Conservation (phyloP, 2,113 vertebrate genomes). For the Kryptolebias marmoratus region DNA sequence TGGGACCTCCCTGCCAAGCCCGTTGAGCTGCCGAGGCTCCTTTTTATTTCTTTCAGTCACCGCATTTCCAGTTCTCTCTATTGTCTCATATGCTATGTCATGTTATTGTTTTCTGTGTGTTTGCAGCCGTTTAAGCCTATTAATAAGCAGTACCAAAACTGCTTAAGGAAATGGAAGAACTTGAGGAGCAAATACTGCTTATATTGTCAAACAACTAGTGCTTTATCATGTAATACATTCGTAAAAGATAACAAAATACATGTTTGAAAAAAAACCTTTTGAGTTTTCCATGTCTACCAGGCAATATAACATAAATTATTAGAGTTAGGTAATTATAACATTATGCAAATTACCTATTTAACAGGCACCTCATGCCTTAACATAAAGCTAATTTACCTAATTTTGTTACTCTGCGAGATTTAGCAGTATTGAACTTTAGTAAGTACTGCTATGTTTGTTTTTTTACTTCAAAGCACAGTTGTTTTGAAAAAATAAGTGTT, state of each 20-base stretch:
- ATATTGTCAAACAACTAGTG: no score
- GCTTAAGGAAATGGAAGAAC: neutral
- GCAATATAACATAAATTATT: no score
- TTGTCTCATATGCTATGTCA: constrained; percentile 21
- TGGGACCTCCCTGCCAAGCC: constrained; percentile 61
- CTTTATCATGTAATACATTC: no score
- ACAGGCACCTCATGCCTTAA: neutral
- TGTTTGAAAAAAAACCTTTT: no score
- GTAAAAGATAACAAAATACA: no score
- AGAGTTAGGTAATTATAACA: no score
- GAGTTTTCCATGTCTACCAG: no score
- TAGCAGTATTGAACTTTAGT: neutral
- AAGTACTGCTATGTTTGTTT: neutral
- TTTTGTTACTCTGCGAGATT: neutral
- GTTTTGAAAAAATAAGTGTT: neutral
- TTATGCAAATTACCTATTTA: no score
- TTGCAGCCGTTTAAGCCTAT: constrained; percentile 6
- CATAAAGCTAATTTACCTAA: neutral
- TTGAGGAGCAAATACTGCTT: neutral
- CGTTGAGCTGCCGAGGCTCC: constrained; percentile 41
- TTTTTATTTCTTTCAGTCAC: constrained; percentile 45
- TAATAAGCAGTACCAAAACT: neutral
- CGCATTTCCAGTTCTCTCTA: constrained; percentile 6
- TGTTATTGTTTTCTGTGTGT: constrained; percentile 3
- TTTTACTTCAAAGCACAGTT: neutral